Base-by-base conservation (phyloP, 2,888 invertebrate species). In the Boloria selene region DNA sequence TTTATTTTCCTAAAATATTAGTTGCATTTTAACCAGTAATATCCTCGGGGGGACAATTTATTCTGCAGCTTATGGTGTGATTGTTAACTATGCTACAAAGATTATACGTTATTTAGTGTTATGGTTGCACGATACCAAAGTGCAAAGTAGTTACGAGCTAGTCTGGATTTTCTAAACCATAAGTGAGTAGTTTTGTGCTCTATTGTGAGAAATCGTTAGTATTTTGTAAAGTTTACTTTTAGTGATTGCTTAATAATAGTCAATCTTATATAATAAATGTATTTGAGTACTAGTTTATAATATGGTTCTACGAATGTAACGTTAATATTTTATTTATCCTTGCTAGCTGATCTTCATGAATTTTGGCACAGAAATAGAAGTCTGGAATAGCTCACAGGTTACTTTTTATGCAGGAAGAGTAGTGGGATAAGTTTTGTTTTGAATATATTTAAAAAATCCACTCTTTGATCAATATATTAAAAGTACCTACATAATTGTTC, bases 21-120 rank as follows among this genome's bases (percentile, higher is more conserved):
- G 56, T 10, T 38, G 31, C 31, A 38, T 38, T 38, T 38, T 38
- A 38, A 38, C 31, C 44, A 45, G 56, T 56, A 56, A 56, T 56
- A 56, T 45, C 82, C 90, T 83, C 65, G 74, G 73, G 87, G 91
- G 86, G 86, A 91, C 90, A 90, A 90, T 91, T 92, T 90, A 83
- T 84, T 81, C 81, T 77, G 72, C 75, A 73, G 56, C 74, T 77
- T 77, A 73, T 79, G 76, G 81, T 87, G 86, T 86, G 90, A 92
- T 90, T 90, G 88, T 87, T 90, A 88, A 88, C 86, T 86, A 84
- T 81, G 74, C 75, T 22, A 22, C 56, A 56, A 81, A 87, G 88
- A 91, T 91, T 90, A 90, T 83, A 86, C 87, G 83, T 84, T 88
- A 84, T 86, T 82, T 79, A 56, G 70, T 79, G 72, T 78, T 82